Conservation (phyloP, 2,113 vertebrate genomes). For the Rhipidura dahli region DNA sequence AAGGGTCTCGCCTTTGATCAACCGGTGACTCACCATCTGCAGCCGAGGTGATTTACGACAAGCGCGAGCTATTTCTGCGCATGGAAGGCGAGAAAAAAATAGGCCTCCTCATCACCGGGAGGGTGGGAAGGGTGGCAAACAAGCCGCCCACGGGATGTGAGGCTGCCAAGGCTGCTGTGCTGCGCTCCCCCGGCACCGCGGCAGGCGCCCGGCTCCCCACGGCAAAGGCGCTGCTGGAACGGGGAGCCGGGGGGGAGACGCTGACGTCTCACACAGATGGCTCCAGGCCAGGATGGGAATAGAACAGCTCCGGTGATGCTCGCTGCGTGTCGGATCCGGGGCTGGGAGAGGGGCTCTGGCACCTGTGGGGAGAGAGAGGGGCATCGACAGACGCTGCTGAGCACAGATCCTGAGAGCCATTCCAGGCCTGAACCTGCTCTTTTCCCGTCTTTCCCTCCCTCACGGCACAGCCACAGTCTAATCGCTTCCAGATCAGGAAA, state of each 20-base stretch:
- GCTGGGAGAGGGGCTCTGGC: background rate
- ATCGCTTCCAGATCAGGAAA: background rate
- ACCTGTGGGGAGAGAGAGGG: background rate
- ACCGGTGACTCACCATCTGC: constrained; percentile 54
- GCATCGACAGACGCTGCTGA: background rate
- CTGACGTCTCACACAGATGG: background rate
- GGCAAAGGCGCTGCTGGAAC: background rate
- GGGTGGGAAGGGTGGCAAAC: constrained; percentile 12
- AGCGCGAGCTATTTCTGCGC: constrained; percentile 39
- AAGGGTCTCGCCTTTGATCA: constrained; percentile 54
- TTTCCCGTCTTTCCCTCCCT: background rate
- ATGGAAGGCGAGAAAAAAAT: constrained; percentile 33
- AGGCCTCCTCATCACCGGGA: background rate
- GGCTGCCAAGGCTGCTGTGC: background rate
- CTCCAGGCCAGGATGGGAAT: background rate
- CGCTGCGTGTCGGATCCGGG: accelerated
- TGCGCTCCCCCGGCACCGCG: background rate
- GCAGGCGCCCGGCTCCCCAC: background rate
- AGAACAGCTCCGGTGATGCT: background rate
- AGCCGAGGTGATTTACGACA: constrained; percentile 45
- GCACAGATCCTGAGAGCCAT: accelerated
- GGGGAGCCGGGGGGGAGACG: background rate
- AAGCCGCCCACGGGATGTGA: background rate
- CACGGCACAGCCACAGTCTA: accelerated
- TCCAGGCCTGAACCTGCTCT: background rate